Percentiles rank a stretch among this genome's conserved stretches.
phyloP scores from a whole-genome alignment of 2,113 vertebrate species.

The Phaethon lepturus region DNA sequence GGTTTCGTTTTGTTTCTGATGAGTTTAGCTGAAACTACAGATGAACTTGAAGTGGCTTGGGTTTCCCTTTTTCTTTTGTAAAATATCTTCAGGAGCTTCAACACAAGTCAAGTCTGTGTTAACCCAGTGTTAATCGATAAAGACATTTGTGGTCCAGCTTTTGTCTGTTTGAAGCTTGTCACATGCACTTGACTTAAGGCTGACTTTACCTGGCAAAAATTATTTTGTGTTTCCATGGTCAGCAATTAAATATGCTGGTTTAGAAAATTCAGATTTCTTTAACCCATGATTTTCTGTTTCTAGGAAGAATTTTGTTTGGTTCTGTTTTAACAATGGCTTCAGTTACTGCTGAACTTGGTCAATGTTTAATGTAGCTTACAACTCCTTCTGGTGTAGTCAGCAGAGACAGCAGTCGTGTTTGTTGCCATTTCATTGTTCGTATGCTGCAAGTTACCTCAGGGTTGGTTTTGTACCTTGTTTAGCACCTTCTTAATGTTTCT shows the following conservation, averaged over 20 bases:
- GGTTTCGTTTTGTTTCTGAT: not conserved
- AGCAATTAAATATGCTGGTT: conserved; percentile 9
- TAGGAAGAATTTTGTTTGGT: not conserved
- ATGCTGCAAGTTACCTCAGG: conserved; percentile 65
- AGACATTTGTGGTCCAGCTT: not conserved
- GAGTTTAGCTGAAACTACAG: not conserved
- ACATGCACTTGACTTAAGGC: not conserved
- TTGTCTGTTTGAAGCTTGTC: not conserved
- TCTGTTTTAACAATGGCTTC: not conserved
- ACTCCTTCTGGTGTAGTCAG: not conserved
- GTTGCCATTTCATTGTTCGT: conserved; percentile 16
- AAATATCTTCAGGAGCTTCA: not conserved
- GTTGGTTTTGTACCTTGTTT: conserved; percentile 44
- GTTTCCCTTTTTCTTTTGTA: not conserved
- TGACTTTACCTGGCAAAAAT: not conserved
- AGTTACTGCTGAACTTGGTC: not conserved
- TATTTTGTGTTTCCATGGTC: not conserved
- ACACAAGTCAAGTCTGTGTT: not conserved
- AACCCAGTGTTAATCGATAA: not conserved
- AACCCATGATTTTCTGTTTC: not conserved
- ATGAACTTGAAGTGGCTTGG: not conserved
- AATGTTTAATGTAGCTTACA: fast-evolving
- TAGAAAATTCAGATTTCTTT: not conserved
- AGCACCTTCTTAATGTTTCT: conserved; percentile 31
- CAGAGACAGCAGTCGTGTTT: not conserved